A percentile compares a stretch with the other conserved stretches of the same genome.
phyloP scores from a whole-genome alignment of 2,888 invertebrate species.

The Machimus atricapillus region DNA sequence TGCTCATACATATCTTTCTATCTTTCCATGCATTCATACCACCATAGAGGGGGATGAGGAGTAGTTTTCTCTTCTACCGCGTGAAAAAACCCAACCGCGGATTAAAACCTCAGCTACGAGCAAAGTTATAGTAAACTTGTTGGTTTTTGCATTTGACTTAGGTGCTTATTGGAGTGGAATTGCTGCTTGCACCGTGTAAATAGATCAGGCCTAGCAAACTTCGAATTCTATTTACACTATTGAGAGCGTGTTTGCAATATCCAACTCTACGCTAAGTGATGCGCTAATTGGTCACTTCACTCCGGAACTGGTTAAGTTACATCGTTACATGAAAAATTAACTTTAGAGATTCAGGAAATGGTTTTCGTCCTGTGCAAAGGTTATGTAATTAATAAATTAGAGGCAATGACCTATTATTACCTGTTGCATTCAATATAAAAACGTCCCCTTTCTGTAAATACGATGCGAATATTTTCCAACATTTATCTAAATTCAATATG shows the following conservation, averaged over 20 bases:
- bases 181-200: background rate
- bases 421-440: background rate
- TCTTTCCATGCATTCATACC: background rate
- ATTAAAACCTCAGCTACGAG: background rate
- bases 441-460: too few species aligned
- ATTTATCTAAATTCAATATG: background rate
- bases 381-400: background rate
- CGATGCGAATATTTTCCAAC: too few species aligned
- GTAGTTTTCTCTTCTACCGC: background rate
- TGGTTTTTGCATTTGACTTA: background rate
- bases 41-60: background rate
- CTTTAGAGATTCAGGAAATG: background rate
- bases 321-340: background rate
- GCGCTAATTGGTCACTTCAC: background rate
- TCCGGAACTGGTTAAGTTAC: background rate
- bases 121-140: background rate
- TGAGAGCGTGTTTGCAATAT: background rate
- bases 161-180: background rate
- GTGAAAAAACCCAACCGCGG: background rate
- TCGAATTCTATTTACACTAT: background rate
- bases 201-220: background rate
- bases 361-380: background rate
- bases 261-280: background rate
- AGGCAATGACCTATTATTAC: background rate
- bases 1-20: background rate